These are phyloP conservation scores for Lonchura striata DNA, from an alignment of 2,113 vertebrate species.

Conservation along the genomic window DNA sequence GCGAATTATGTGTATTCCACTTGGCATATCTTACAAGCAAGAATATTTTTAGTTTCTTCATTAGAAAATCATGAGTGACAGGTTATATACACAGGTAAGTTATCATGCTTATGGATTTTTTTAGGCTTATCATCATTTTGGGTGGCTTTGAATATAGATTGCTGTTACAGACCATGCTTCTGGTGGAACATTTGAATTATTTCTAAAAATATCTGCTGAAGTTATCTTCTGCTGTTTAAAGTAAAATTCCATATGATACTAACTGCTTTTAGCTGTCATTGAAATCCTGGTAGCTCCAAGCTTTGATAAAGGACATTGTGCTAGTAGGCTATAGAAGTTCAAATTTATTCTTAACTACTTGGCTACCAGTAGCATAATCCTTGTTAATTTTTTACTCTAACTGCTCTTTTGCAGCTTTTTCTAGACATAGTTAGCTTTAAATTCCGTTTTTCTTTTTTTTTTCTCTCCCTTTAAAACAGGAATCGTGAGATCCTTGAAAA, in stretches of 20 bases:
- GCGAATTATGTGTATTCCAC: neutral
- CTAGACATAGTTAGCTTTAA: neutral
- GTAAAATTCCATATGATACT: neutral
- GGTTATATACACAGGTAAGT: neutral
- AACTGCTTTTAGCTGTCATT: neutral
- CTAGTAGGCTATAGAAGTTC: neutral
- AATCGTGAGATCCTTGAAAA: slow-evolving; percentile 97
- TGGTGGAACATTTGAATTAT: neutral
- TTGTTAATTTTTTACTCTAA: neutral
- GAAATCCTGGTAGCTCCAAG: neutral
- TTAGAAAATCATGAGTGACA: neutral
- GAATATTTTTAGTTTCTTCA: neutral
- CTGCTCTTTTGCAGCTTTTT: neutral
- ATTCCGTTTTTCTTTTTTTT: neutral
- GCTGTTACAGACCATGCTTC: neutral
- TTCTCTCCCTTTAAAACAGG: slow-evolving; percentile 62
- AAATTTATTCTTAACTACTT: neutral
- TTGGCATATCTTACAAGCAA: neutral
- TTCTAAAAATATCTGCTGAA: neutral
- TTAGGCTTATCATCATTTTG: neutral
- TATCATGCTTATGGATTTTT: neutral
- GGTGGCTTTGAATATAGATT: neutral
- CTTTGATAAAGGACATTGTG: neutral
- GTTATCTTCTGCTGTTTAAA: neutral
- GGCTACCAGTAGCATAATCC: neutral